Evolutionary conservation across 1,140 invertebrate genomes (phyloP).

Genomic region (Zaprionus africanus): DNA sequence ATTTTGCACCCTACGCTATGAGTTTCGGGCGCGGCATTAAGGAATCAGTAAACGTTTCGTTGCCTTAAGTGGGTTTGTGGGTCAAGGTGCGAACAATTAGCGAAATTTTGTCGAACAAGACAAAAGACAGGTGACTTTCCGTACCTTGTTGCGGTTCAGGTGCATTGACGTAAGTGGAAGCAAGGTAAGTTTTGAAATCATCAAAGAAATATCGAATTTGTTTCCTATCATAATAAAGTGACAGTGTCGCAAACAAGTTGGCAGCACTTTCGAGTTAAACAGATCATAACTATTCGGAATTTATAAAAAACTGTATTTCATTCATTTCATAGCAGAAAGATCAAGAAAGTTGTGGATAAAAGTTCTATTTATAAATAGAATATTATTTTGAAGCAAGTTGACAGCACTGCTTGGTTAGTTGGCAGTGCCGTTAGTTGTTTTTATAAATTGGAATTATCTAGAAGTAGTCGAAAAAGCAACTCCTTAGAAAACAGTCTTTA

Average conservation of each 20-base stretch:
- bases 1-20: conserved; percentile 57
- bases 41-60: conserved; percentile 28
- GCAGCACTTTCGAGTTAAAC: not conserved
- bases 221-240: not conserved
- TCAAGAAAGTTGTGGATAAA: not conserved
- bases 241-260: not conserved
- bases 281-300: not conserved
- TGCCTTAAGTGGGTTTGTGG: conserved; percentile 65
- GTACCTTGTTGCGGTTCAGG: not conserved
- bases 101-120: conserved; percentile 13
- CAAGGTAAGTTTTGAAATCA: conserved; percentile 29
- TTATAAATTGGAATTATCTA: not conserved
- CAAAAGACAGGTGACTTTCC: conserved; percentile 7
- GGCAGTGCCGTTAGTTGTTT: not conserved
- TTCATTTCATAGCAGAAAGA: not conserved
- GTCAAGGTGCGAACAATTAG: conserved; percentile 64
- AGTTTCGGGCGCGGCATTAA: conserved; percentile 38
- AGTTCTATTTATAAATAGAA: not conserved
- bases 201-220: not conserved
- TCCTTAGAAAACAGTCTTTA: too few species aligned
- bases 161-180: conserved; percentile 29
- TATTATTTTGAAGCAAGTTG: not conserved
- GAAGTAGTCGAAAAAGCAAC: not conserved
- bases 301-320: not conserved
- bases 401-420: not conserved